A percentile compares a stretch with the other conserved stretches of the same genome.
These are phyloP conservation scores for Drosophila lacertosa DNA, from an alignment of 1,140 invertebrate genomes.

Conservation along the genomic window DNA sequence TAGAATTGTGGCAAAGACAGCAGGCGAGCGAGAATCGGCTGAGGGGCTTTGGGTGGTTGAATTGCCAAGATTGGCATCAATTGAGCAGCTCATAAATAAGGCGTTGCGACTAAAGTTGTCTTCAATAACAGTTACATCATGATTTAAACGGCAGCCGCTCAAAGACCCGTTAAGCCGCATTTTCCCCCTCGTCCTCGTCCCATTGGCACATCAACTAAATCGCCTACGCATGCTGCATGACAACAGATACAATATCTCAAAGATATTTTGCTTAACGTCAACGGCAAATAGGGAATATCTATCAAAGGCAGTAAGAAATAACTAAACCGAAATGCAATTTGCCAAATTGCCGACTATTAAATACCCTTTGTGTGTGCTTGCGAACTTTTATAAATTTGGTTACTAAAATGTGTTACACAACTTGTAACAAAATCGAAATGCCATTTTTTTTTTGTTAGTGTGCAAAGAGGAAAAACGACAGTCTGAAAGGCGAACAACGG, in stretches of 20 bases:
- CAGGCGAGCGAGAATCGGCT: background rate
- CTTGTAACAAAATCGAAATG: background rate
- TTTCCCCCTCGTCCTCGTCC: background rate
- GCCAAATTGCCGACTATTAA: background rate
- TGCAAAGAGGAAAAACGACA: conserved; percentile 4
- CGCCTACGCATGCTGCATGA: conserved; percentile 53
- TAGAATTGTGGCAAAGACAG: background rate
- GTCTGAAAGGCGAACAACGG: conserved; percentile 2
- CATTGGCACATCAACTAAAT: conserved; percentile 36
- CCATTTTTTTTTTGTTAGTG: background rate
- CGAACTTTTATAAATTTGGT: too few species aligned
- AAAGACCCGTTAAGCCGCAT: background rate
- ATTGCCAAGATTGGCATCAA: conserved; percentile 4
- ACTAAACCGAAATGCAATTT: background rate
- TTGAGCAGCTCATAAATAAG: conserved; percentile 27
- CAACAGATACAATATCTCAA: conserved; percentile 58
- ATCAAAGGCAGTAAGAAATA: conserved; percentile 32
- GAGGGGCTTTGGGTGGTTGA: background rate
- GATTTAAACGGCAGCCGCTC: conserved; percentile 33
- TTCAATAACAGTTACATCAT: conserved; percentile 44
- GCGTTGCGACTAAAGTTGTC: conserved; percentile 5
- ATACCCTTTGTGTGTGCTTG: background rate
- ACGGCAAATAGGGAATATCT: conserved; percentile 49
- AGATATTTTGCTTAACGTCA: conserved; percentile 34
- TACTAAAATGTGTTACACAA: too few species aligned